Percentiles rank a stretch among this genome's conserved stretches.
phyloP scores from a whole-genome alignment of 2,888 invertebrate genomes.

The Fabriciana adippe region DNA sequence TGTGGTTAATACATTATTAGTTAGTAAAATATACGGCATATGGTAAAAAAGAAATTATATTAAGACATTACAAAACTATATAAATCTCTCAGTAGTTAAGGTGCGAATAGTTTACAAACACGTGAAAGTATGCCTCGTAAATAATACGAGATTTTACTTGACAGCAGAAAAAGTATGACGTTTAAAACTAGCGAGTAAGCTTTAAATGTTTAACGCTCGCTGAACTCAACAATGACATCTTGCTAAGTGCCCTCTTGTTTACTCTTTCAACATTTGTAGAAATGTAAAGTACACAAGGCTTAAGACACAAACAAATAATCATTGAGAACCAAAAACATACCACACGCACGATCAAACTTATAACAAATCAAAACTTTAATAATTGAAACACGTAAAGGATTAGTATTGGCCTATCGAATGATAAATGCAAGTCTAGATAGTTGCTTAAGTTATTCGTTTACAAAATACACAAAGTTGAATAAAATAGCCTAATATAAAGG shows the following conservation, averaged over 20 bases:
- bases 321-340: slow-evolving; percentile 51
- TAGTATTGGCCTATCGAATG: neutral
- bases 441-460: neutral
- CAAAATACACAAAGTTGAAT: neutral
- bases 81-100: neutral
- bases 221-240: slow-evolving; percentile 62
- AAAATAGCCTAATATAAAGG: slow-evolving; percentile 20
- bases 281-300: slow-evolving; percentile 51
- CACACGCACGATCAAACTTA: too few species aligned
- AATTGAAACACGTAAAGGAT: too few species aligned
- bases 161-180: slow-evolving; percentile 35
- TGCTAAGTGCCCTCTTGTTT: slow-evolving; percentile 71
- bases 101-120: slow-evolving; percentile 19
- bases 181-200: slow-evolving; percentile 32
- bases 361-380: too few species aligned
- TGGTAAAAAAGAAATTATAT: neutral
- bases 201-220: slow-evolving; percentile 47
- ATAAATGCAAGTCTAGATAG: neutral
- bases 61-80: too few species aligned
- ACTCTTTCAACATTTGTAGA: slow-evolving; percentile 66
- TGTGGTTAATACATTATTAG: too few species aligned
- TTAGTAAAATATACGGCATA: too few species aligned
- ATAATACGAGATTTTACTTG: slow-evolving; percentile 33
- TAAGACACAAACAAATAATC: slow-evolving; percentile 68
- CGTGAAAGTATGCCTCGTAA: slow-evolving; percentile 34